These are phyloP conservation scores for Sepiola atlantica DNA, from an alignment of 2,888 invertebrate genomes.

Conservation along the genomic window DNA sequence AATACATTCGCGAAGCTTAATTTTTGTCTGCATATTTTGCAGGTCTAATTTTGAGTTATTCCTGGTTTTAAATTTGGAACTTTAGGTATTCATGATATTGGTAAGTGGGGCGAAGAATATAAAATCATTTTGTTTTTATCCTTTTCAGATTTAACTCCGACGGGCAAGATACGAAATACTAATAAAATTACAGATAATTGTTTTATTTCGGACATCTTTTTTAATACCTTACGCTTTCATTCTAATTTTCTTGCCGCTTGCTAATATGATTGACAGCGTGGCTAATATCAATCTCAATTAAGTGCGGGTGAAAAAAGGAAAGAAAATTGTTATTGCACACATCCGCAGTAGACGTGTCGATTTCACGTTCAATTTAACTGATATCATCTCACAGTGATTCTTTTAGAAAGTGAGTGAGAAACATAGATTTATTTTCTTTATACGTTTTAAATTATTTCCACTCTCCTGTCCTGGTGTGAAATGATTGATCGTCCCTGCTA, in stretches of 20 bases:
- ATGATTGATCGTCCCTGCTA: not conserved
- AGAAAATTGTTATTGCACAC: not conserved
- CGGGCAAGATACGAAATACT: not conserved
- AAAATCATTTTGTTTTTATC: not conserved
- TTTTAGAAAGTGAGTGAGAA: not conserved
- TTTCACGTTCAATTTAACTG: not conserved
- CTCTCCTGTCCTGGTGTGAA: not conserved
- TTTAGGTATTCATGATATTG: not conserved
- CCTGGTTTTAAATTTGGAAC: not conserved
- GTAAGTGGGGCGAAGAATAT: not conserved
- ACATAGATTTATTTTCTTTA: not conserved
- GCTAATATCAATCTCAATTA: constrained; percentile 32
- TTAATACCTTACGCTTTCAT: not conserved
- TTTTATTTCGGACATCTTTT: not conserved
- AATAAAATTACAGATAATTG: not conserved
- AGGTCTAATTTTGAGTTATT: not conserved
- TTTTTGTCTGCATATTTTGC: too few relatives aligned
- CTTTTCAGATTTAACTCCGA: not conserved
- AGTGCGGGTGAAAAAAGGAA: not conserved
- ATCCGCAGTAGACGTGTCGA: not conserved
- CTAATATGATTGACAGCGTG: not conserved
- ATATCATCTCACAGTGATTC: not conserved
- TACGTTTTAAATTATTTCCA: not conserved
- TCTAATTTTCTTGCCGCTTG: not conserved
- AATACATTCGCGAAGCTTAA: too few relatives aligned